Evolutionary conservation across 2,888 invertebrate species (phyloP), one percentile per base, ranked within the genome.

Genomic region (Diadegma fenestrale): DNA sequence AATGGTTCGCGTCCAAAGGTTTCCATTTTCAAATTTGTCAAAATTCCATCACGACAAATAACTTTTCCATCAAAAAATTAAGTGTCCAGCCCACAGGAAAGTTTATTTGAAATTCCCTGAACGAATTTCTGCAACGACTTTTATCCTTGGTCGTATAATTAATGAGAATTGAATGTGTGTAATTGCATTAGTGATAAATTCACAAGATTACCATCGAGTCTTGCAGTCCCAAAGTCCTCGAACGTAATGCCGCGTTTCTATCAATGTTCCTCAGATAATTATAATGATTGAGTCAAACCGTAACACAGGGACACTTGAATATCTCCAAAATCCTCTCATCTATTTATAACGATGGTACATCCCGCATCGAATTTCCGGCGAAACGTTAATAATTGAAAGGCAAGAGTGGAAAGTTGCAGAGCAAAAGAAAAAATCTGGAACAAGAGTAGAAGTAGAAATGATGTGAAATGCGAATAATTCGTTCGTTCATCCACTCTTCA

Each of bases 271-370:
- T 64, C 26, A 22, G 7, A 58, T 17, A 48, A 0, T 69, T 45
- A 33, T 51, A 54, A 66, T 78, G 30, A 69, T 69, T 17, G 7
- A 45, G 7, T 17, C 26, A 63, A 10, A 17, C 30, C 71, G 7
- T 63, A 17, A n/a, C 22, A 33, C 4, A 19, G 22, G 4, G 8
- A 30, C 33, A 33, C 37, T 37, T 61, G 30, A 33, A 26, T 17
- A 22, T 37, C n/a, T n/a, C 37, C 26, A 30, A 22, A 2, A 14
- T 0, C 14, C 61, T 79, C 79, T 37, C 12, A n/a, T 48, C 22
- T 30, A 71, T 48, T 72, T 64, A 51, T 80, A 80, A 80, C 72
- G 80, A 80, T 45, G 66, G 3, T 22, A 22, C 30, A 43, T 63
- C 41, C 19, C n/a, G 19, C 7, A 61, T 41, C 14, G 22, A 80